Evolutionary conservation across 2,888 invertebrate species (phyloP).

Genomic region (Andrena hattorfiana): DNA sequence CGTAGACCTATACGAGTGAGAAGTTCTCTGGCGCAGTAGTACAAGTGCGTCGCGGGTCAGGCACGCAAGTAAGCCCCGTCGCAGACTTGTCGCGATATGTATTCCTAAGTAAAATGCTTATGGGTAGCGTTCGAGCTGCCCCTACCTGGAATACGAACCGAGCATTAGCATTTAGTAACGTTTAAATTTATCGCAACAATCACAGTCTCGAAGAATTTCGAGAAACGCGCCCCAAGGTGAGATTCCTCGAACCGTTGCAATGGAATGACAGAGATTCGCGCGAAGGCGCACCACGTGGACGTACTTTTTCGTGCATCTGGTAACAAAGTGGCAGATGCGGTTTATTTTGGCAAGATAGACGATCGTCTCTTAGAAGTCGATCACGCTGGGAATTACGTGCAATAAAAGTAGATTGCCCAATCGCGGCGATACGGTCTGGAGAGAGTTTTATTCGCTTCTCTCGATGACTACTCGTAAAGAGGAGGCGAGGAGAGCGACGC

Average conservation of each 20-base stretch:
- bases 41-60: neutral
- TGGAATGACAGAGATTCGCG: neutral
- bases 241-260: neutral
- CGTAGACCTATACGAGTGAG: neutral
- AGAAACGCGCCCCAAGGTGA: neutral
- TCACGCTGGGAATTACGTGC: slow-evolving; percentile 7
- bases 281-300: slow-evolving; percentile 5
- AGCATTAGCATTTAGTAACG: neutral
- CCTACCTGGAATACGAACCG: neutral
- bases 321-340: slow-evolving; percentile 21
- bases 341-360: slow-evolving; percentile 47
- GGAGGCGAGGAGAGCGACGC: neutral
- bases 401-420: slow-evolving; percentile 32
- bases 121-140: neutral
- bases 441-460: slow-evolving; percentile 17
- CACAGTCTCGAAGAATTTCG: neutral
- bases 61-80: neutral
- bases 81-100: neutral
- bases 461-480: slow-evolving; percentile 16
- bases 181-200: neutral
- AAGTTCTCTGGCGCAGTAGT: neutral
- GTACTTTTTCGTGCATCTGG: slow-evolving; percentile 12
- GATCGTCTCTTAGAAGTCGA: slow-evolving; percentile 16
- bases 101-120: too few species aligned
- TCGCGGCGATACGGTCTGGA: slow-evolving; percentile 10